These are phyloP conservation scores for Autographa gamma DNA, from an alignment of 2,888 invertebrate genomes.

Conservation along the genomic window DNA sequence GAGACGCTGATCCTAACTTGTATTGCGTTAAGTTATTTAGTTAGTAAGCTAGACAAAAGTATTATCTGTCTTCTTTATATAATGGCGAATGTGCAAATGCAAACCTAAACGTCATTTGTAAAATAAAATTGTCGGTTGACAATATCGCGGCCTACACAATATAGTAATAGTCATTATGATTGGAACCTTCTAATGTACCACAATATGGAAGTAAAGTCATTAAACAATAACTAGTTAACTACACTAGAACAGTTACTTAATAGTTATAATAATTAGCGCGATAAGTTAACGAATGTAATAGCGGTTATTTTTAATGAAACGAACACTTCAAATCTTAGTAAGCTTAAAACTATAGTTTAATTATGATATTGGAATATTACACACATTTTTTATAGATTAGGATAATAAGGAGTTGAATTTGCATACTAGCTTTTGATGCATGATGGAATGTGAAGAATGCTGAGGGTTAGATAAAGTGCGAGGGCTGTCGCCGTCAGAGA, in stretches of 20 bases:
- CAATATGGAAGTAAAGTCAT: slow-evolving; percentile 44
- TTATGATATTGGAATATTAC: slow-evolving; percentile 51
- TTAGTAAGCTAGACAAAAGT: not conserved
- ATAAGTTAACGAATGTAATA: slow-evolving; percentile 74
- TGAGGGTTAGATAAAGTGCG: slow-evolving; percentile 22
- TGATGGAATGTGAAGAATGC: slow-evolving; percentile 25
- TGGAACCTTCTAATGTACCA: slow-evolving; percentile 39
- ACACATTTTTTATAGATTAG: slow-evolving; percentile 55
- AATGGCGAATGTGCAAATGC: too few species aligned
- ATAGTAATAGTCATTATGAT: slow-evolving; percentile 50
- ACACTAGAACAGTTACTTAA: slow-evolving; percentile 71
- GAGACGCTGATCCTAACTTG: not conserved
- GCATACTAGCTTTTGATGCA: slow-evolving; percentile 43
- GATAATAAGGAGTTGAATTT: slow-evolving; percentile 38
- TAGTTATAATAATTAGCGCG: slow-evolving; percentile 71
- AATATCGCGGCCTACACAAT: slow-evolving; percentile 79
- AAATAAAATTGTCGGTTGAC: slow-evolving; percentile 63
- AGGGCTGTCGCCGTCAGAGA: slow-evolving; percentile 24
- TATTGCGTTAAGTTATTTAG: not conserved
- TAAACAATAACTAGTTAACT: slow-evolving; percentile 73
- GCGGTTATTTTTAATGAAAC: slow-evolving; percentile 62
- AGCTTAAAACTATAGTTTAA: slow-evolving; percentile 55
- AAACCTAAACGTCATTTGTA: slow-evolving; percentile 17
- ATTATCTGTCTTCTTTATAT: slow-evolving; percentile 28
- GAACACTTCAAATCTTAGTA: slow-evolving; percentile 60